Evolutionary conservation across 2,797 vertebrate species (phyloP).

Genomic region (Acestrorhynchus altus): DNA sequence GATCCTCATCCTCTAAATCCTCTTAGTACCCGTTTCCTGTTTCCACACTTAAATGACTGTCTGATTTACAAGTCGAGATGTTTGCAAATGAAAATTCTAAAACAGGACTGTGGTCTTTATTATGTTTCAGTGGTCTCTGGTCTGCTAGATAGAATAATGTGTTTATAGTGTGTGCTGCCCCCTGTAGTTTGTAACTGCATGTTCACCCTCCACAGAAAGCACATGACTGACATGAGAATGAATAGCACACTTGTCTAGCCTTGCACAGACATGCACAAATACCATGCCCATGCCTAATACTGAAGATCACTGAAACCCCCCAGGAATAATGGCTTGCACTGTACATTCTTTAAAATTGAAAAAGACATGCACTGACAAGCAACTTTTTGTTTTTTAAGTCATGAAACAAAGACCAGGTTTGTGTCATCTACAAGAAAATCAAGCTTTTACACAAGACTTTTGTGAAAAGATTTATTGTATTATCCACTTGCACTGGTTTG

Average conservation of each 20-base stretch:
- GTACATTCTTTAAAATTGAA: background rate
- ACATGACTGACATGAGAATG: background rate
- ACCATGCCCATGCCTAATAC: background rate
- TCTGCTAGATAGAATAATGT: background rate
- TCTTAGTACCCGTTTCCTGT: background rate
- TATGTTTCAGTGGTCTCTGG: background rate
- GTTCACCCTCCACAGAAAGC: background rate
- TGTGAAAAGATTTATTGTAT: background rate
- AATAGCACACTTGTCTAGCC: background rate
- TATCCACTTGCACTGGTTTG: background rate
- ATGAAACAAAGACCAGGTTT: background rate
- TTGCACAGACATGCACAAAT: background rate
- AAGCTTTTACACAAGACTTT: background rate
- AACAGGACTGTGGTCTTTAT: background rate
- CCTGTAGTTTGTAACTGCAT: constrained; percentile 3
- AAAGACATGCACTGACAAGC: background rate
- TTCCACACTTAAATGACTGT: background rate
- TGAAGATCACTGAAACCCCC: background rate
- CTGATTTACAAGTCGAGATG: background rate
- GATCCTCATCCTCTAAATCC: constrained; percentile 21
- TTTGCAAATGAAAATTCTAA: background rate
- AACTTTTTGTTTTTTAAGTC: background rate
- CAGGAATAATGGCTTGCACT: background rate
- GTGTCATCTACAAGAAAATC: too few relatives aligned
- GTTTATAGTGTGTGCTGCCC: constrained; percentile 9